A percentile compares a stretch with the other conserved stretches of the same genome.
Evolutionary conservation across 2,797 vertebrate species (phyloP).

Genomic region (Spinibarbus caldwelli): DNA sequence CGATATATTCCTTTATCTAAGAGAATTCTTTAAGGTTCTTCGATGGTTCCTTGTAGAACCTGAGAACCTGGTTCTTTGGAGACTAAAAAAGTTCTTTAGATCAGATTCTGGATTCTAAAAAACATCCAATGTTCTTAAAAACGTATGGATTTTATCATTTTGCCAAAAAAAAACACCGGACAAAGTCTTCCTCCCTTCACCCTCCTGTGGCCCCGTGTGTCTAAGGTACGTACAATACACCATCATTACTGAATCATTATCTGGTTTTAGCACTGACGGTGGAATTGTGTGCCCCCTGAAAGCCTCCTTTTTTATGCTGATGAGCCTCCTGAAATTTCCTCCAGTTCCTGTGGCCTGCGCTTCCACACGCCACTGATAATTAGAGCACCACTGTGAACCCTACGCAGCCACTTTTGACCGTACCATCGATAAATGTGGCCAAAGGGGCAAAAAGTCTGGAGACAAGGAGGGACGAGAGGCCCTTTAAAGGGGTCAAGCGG

Average conservation of each 20-base stretch:
- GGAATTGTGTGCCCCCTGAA: constrained; percentile 86
- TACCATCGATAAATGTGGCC: constrained; percentile 80
- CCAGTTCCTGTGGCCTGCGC: constrained; percentile 82
- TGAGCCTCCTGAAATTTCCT: constrained; percentile 89
- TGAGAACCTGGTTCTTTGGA: not conserved
- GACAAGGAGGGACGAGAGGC: constrained; percentile 35
- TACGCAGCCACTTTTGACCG: constrained; percentile 71
- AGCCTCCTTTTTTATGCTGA: constrained; percentile 90
- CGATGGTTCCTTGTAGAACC: not conserved
- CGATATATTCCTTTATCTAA: not conserved
- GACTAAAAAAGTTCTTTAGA: not conserved
- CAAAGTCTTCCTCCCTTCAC: not conserved
- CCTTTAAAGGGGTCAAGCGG: constrained; percentile 71
- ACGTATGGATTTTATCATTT: not conserved
- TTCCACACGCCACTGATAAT: constrained; percentile 71
- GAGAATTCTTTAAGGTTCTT: not conserved
- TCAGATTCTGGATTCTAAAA: no score
- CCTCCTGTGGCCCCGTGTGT: constrained; percentile 38
- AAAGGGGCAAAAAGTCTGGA: constrained; percentile 61
- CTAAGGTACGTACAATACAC: constrained; percentile 89
- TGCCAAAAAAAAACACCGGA: not conserved
- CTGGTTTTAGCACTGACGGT: constrained; percentile 89
- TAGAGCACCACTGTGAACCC: constrained; percentile 87
- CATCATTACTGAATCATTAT: constrained; percentile 92
- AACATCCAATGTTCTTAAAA: not conserved